phyloP scores from a whole-genome alignment of 2,113 vertebrate species.

The Elephas maximus region DNA sequence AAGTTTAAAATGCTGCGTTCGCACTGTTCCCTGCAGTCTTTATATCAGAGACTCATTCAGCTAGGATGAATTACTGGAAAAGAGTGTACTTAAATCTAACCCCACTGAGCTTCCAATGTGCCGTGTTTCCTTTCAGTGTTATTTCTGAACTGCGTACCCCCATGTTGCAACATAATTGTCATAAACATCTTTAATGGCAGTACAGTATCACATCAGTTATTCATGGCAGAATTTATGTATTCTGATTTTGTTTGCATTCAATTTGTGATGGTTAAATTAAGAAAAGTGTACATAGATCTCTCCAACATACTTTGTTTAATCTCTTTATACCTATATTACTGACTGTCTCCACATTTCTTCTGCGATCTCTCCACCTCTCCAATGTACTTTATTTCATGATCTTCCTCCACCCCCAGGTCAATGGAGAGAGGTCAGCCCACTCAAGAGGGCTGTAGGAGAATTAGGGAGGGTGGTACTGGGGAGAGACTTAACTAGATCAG shows the following conservation, averaged over 20 bases:
- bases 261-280: not conserved
- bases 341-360: not conserved
- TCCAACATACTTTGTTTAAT: not conserved
- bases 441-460: not conserved
- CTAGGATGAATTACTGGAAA: not conserved
- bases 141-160: not conserved
- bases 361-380: not conserved
- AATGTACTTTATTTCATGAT: not conserved
- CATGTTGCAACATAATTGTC: not conserved
- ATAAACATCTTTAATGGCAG: not conserved
- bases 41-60: not conserved
- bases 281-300: not conserved
- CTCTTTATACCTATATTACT: not conserved
- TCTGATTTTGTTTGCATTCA: slow-evolving; percentile 32
- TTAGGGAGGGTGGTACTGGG: not conserved
- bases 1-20: not conserved
- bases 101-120: not conserved
- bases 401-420: not conserved
- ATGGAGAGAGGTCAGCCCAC: not conserved
- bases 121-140: not conserved
- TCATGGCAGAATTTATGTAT: not conserved
- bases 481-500: not conserved
- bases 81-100: not conserved
- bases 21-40: accelerated
- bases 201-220: not conserved